phyloP scores from a whole-genome alignment of 2,888 invertebrate species.

The Diaphora mendica region DNA sequence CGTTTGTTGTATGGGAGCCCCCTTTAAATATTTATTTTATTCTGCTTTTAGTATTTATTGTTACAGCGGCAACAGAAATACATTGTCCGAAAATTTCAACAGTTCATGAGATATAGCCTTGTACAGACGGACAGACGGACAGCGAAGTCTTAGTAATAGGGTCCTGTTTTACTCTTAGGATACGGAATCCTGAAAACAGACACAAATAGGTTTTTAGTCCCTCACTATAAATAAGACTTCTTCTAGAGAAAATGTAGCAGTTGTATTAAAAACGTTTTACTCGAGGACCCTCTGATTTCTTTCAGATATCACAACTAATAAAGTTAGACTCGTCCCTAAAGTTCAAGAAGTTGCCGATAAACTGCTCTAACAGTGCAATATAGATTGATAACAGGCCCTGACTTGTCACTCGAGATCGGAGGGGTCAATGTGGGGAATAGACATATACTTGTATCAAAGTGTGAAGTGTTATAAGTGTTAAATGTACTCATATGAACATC shows the following conservation, averaged over 20 bases:
- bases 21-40: too few species aligned
- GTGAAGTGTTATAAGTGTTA: neutral
- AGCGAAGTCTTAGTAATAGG: too few species aligned
- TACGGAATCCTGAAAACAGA: too few species aligned
- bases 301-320: slow-evolving; percentile 15
- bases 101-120: too few species aligned
- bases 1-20: too few species aligned
- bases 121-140: too few species aligned
- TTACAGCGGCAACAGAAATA: too few species aligned
- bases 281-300: slow-evolving; percentile 3
- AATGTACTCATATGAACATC: neutral
- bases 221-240: neutral
- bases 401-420: slow-evolving; percentile 19
- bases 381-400: slow-evolving; percentile 29
- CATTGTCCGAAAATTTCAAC: too few species aligned
- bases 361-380: slow-evolving; percentile 24
- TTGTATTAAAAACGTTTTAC: neutral
- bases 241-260: neutral
- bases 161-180: too few species aligned
- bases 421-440: slow-evolving; percentile 14
- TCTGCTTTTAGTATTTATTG: too few species aligned
- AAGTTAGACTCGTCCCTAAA: slow-evolving; percentile 18
- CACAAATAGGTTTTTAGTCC: too few species aligned
- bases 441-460: neutral
- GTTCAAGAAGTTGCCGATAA: slow-evolving; percentile 22